A percentile compares a stretch with the other conserved stretches of the same genome.
phyloP scores from a whole-genome alignment of 2,797 vertebrate species.

The Gephyroberyx darwinii region DNA sequence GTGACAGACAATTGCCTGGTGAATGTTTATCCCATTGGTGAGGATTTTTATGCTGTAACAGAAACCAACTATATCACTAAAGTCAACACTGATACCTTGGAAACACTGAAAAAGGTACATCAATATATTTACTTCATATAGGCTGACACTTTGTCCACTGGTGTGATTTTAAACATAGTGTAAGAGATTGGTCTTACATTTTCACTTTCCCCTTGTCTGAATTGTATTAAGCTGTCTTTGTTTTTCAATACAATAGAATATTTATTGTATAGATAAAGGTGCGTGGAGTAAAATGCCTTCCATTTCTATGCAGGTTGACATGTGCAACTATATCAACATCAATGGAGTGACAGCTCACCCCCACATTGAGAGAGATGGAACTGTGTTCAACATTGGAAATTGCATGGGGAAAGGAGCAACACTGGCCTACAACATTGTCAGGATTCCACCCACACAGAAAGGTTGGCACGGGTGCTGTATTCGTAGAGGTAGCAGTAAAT shows the following conservation, averaged over 20 bases:
- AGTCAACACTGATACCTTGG: slow-evolving; percentile 90
- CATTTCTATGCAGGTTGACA: slow-evolving; percentile 86
- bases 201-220: neutral
- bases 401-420: slow-evolving; percentile 97
- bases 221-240: no score
- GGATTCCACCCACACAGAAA: slow-evolving; percentile 91
- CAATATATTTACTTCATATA: neutral
- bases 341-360: slow-evolving; percentile 96
- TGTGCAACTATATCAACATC: slow-evolving; percentile 91
- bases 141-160: neutral
- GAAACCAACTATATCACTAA: slow-evolving; percentile 98
- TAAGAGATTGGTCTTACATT: no score
- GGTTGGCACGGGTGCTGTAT: slow-evolving; percentile 73
- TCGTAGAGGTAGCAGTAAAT: neutral
- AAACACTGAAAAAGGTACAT: slow-evolving; percentile 95
- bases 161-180: no score
- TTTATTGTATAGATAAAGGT: no score
- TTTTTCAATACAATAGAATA: no score
- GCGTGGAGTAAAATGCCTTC: neutral
- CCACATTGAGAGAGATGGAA: slow-evolving; percentile 94
- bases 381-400: slow-evolving; percentile 97
- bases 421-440: slow-evolving; percentile 94
- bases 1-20: slow-evolving; percentile 97
- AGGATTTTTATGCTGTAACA: slow-evolving; percentile 96
- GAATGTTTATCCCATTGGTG: slow-evolving; percentile 93